Evolutionary conservation across 2,797 vertebrate species (phyloP).

Genomic region (Threskiornis aethiopicus): DNA sequence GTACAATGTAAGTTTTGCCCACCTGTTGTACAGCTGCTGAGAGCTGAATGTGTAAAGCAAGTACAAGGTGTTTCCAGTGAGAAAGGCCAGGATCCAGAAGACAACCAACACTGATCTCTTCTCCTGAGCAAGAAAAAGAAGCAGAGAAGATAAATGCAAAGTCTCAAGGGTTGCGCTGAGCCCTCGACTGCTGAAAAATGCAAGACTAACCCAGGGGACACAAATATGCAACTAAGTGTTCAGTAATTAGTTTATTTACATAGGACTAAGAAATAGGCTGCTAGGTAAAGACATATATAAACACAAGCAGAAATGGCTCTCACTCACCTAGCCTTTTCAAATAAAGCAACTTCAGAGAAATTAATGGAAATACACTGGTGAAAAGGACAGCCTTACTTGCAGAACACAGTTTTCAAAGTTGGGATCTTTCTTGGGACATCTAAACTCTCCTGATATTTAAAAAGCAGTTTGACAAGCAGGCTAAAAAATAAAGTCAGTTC

Average conservation of each 20-base stretch:
- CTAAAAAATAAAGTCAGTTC: background rate
- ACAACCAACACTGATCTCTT: conserved; percentile 89
- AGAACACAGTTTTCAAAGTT: background rate
- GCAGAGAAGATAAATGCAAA: background rate
- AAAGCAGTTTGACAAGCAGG: background rate
- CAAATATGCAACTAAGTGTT: background rate
- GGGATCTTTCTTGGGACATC: background rate
- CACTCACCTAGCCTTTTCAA: background rate
- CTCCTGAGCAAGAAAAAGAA: conserved; percentile 79
- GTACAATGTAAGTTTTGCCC: background rate
- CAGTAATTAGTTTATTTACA: background rate
- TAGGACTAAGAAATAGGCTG: background rate
- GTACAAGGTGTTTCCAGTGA: conserved; percentile 89
- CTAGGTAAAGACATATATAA: background rate
- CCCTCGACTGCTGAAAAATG: background rate
- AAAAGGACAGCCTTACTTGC: background rate
- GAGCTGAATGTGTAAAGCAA: conserved; percentile 92
- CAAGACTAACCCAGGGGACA: background rate
- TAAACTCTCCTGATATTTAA: background rate
- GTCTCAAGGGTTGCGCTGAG: background rate
- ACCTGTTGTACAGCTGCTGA: conserved; percentile 96
- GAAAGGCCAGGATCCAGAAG: conserved; percentile 91
- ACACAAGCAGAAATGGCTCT: background rate
- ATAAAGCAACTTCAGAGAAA: background rate
- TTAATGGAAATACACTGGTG: background rate